Evolutionary conservation across 2,888 invertebrate species (phyloP).

Genomic region (Oscheius sp.): DNA sequence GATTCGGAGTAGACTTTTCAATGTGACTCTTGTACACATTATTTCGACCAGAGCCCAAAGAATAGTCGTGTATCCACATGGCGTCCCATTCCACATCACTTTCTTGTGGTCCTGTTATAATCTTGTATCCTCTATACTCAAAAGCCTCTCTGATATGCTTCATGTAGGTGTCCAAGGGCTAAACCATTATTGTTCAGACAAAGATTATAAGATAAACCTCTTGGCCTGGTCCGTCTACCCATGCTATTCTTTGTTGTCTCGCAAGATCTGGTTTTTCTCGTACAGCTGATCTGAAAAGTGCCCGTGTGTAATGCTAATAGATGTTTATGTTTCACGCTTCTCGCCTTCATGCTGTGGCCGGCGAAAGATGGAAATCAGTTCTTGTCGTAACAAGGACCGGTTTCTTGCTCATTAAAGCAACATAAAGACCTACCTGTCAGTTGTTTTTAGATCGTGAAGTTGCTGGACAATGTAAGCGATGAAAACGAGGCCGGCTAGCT

Average conservation of each 20-base stretch:
- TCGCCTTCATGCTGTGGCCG: slow-evolving; percentile 6
- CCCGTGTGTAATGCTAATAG: slow-evolving; percentile 21
- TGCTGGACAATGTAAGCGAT: slow-evolving; percentile 29
- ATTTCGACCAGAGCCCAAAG: slow-evolving; percentile 78
- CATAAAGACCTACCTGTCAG: background rate
- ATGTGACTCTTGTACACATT: slow-evolving; percentile 41
- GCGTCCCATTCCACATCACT: slow-evolving; percentile 81
- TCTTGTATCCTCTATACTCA: slow-evolving; percentile 82
- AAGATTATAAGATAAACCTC: slow-evolving; percentile 44
- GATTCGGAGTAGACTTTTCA: slow-evolving; percentile 79
- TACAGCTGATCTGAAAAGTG: slow-evolving; percentile 20
- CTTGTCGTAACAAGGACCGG: slow-evolving; percentile 16
- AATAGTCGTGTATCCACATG: slow-evolving; percentile 94
- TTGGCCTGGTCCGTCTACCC: slow-evolving; percentile 59
- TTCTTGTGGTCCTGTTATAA: slow-evolving; percentile 62
- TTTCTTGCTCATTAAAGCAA: slow-evolving; percentile 7
- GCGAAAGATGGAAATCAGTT: background rate
- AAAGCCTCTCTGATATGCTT: slow-evolving; percentile 86
- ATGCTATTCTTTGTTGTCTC: slow-evolving; percentile 45
- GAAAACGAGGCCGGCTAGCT: slow-evolving; percentile 20
- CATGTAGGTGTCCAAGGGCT: slow-evolving; percentile 79
- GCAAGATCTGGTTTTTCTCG: slow-evolving; percentile 22
- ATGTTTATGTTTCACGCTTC: slow-evolving; percentile 26
- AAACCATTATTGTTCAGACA: slow-evolving; percentile 21
- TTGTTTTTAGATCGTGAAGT: slow-evolving; percentile 3